Evolutionary conservation across 2,888 invertebrate genomes (phyloP).

Genomic region (Blastobasis adustella): DNA sequence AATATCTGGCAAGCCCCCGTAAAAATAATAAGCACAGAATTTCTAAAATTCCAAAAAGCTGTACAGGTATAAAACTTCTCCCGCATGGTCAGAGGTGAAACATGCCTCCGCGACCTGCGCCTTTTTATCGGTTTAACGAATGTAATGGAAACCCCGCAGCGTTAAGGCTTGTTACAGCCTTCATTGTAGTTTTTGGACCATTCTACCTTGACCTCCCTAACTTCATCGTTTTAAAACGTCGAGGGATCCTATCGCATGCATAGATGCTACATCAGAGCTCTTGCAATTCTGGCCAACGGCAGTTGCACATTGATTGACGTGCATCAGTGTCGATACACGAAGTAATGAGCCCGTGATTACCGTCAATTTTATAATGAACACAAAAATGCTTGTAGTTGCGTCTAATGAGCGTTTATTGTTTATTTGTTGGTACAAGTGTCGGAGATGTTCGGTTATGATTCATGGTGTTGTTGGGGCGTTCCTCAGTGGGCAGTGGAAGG

Average conservation of each 20-base stretch:
- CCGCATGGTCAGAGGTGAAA: slow-evolving; percentile 11
- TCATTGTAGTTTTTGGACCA: too few species aligned
- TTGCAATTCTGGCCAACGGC: too few species aligned
- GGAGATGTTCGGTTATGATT: not conserved
- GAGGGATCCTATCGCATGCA: too few species aligned
- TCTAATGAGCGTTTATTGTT: slow-evolving; percentile 4
- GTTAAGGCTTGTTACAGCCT: slow-evolving; percentile 9
- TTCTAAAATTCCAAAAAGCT: too few species aligned
- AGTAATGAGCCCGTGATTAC: slow-evolving; percentile 57
- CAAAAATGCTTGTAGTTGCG: slow-evolving; percentile 32
- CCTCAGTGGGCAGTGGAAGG: too few species aligned
- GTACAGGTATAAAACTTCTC: too few species aligned
- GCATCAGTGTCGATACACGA: slow-evolving; percentile 46
- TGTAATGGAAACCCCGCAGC: slow-evolving; percentile 17
- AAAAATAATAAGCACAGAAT: too few species aligned
- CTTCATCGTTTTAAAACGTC: too few species aligned
- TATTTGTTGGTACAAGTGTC: not conserved
- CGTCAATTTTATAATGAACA: slow-evolving; percentile 39
- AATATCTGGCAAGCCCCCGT: too few species aligned
- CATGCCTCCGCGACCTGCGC: slow-evolving; percentile 13
- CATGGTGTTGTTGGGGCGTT: too few species aligned
- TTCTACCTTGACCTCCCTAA: too few species aligned
- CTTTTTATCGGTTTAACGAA: slow-evolving; percentile 15
- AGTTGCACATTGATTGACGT: slow-evolving; percentile 46
- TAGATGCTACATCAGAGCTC: too few species aligned